Base-by-base conservation (phyloP, 2,113 vertebrate genomes). In the Chaetodon auriga region DNA sequence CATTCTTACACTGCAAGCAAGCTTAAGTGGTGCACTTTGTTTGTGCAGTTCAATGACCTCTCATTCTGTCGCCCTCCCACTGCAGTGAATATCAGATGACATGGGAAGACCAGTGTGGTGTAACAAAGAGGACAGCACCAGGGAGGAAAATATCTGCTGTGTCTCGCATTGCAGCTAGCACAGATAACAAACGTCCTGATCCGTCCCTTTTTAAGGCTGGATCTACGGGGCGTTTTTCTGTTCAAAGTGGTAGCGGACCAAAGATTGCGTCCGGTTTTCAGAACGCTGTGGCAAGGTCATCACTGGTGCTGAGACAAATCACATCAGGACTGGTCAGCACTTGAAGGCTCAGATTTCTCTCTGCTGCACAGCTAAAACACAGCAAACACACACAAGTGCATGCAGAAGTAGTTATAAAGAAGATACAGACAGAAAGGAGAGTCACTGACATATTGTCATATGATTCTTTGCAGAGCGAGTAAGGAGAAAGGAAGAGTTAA, bases 231-330 rank as follows among this genome's bases (percentile, higher is more conserved):
- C 41, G 65, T 41, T 25, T 23, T 61, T 53, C 21, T 62, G 70
- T 62, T 25, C 30, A 49, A 62, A 30, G 21, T 25, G 1, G 23
- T 25, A 30, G 36, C 45, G 14, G 5, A 65, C 6, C n/a, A 43
- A 46, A 30, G 54, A 41, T 19, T 15, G 9, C 18, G 10, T 43
- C 15, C 16, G 49, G 45, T 61, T 18, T 30, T 43, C n/a, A 54
- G 80, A 71, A 62, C 23, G 35, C 45, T 62, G n/a, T 21, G 41
- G 38, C 63, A 75, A 68, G 71, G 80, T 75, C 80, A 75, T 36
- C 45, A 36, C 57, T 53, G n/a, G 36, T 60, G 71, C 71, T 68
- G 63, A 75, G 12, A 7, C 23, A 65, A 7, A 61, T 58, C 23
- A 51, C 30, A 48, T n/a, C 57, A 7, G 15, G 38, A 57, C 11